Percentiles rank a stretch among this genome's conserved stretches.
These are phyloP conservation scores for Ornithoptera priamus DNA, from an alignment of 2,888 invertebrate genomes.

Conservation along the genomic window DNA sequence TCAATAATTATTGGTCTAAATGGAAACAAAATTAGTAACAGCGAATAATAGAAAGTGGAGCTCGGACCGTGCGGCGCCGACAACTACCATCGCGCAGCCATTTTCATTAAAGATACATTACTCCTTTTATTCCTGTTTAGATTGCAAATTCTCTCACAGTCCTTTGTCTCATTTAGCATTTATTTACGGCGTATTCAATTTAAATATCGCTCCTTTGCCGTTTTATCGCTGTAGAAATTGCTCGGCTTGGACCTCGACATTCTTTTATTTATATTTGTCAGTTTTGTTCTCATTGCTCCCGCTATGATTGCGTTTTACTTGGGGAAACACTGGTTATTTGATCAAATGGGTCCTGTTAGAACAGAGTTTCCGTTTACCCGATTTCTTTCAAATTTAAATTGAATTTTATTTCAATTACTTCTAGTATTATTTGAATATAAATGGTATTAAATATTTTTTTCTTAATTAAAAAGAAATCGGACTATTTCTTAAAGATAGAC, in stretches of 20 bases:
- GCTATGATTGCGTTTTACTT: constrained; percentile 45
- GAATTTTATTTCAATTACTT: no score
- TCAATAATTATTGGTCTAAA: not conserved
- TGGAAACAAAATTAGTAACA: constrained; percentile 32
- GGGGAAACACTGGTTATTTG: constrained; percentile 24
- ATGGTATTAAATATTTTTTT: no score
- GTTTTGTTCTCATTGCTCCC: constrained; percentile 58
- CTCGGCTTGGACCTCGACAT: constrained; percentile 57
- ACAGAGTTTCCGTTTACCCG: not conserved
- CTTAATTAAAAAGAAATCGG: no score
- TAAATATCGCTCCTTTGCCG: constrained; percentile 71
- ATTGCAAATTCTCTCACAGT: constrained; percentile 68
- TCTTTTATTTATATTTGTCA: constrained; percentile 68
- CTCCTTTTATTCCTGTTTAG: constrained; percentile 72
- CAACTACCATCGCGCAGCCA: constrained; percentile 42
- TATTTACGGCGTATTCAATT: constrained; percentile 77
- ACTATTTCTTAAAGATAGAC: no score
- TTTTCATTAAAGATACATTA: constrained; percentile 72
- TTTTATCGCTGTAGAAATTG: constrained; percentile 70
- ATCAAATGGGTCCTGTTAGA: constrained; percentile 18
- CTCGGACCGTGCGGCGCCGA: constrained; percentile 37
- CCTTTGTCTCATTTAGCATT: constrained; percentile 77
- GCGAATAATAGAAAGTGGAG: constrained; percentile 42
- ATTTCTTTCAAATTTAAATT: not conserved
- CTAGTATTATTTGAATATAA: no score